Conservation (phyloP, 2,888 invertebrate species). For the Leptinotarsa tumamoca region DNA sequence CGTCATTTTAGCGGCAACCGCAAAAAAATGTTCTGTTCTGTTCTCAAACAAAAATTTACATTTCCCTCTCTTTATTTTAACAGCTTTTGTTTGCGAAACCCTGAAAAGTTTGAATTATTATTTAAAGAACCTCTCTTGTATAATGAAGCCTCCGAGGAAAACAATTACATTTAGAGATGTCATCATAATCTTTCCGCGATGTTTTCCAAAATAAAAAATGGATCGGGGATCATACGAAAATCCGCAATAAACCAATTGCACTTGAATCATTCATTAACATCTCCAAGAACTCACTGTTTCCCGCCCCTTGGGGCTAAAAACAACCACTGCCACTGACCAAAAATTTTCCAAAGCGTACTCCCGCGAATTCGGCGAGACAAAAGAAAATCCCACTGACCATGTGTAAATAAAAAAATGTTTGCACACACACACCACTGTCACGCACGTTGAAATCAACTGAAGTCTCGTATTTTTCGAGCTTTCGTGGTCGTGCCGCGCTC, state of each 20-base stretch:
- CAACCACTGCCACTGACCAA: constrained; percentile 33
- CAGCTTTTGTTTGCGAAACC: no score
- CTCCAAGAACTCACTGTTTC: constrained; percentile 9
- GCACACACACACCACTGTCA: constrained; percentile 64
- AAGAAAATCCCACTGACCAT: constrained; percentile 62
- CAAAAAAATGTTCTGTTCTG: no score
- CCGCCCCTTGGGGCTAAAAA: neutral
- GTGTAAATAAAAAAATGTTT: constrained; percentile 65
- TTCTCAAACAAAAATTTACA: no score
- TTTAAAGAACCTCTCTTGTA: no score
- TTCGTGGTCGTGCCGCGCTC: constrained; percentile 64
- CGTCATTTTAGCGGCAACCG: no score
- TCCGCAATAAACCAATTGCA: neutral
- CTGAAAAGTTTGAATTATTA: no score
- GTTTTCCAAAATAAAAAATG: neutral
- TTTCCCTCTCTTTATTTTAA: no score
- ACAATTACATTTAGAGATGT: no score
- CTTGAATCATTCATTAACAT: neutral
- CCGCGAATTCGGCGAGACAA: constrained; percentile 30
- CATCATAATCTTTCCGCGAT: neutral
- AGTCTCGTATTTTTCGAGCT: constrained; percentile 62
- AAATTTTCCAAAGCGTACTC: constrained; percentile 25
- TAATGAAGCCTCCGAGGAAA: no score
- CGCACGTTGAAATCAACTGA: constrained; percentile 66
- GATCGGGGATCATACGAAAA: neutral